These are phyloP conservation scores for Sphenopsis melanotis DNA, from an alignment of 2,797 vertebrate species.

Conservation along the genomic window DNA sequence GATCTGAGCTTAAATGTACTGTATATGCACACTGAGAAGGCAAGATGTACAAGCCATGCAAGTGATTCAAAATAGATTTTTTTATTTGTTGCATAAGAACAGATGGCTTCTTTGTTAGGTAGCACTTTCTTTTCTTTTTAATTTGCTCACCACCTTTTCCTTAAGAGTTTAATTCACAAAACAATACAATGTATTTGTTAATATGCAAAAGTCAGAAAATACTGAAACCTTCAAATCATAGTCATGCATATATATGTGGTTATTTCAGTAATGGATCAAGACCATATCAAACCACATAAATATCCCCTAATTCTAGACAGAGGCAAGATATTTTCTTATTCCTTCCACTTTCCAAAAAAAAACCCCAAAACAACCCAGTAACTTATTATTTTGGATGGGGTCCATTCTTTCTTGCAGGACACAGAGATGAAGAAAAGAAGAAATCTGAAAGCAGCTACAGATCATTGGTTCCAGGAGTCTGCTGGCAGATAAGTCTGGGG, in stretches of 20 bases:
- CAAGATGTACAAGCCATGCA: background rate
- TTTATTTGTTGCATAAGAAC: background rate
- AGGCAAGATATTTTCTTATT: background rate
- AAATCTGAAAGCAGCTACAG: background rate
- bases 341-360: background rate
- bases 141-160: background rate
- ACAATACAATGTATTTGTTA: background rate
- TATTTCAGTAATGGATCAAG: background rate
- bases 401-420: background rate
- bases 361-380: background rate
- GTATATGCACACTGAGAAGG: background rate
- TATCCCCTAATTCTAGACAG: background rate
- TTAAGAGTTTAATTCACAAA: background rate
- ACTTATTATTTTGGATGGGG: background rate
- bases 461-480: background rate
- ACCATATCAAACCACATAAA: background rate
- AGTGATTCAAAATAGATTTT: background rate
- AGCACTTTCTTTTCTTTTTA: background rate
- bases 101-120: conserved; percentile 33
- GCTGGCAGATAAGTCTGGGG: background rate
- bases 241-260: background rate
- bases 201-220: background rate
- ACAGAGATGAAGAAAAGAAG: background rate
- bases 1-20: background rate
- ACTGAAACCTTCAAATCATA: background rate